A percentile compares a stretch with the other conserved stretches of the same genome.
Evolutionary conservation across 2,797 vertebrate species (phyloP).

Genomic region (Knipowitschia caucasica): DNA sequence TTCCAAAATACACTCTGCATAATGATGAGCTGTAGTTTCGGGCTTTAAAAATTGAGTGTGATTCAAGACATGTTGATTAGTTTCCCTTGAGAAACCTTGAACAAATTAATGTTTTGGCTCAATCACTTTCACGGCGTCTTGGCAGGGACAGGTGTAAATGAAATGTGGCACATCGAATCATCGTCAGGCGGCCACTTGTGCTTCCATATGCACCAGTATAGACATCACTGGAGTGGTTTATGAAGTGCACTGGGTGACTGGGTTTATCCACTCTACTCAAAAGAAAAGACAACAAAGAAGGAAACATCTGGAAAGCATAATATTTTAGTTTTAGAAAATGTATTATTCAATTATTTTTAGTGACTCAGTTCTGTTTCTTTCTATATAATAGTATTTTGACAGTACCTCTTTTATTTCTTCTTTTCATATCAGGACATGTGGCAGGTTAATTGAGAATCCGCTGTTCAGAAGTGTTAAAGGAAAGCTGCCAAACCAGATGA

Average conservation of each 20-base stretch:
- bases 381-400: too few species aligned
- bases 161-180: conserved; percentile 60
- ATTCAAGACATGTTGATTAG: conserved; percentile 40
- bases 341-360: too few species aligned
- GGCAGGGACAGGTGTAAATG: conserved; percentile 60
- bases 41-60: conserved; percentile 5
- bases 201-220: conserved; percentile 7
- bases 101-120: conserved; percentile 52
- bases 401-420: too few species aligned
- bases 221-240: conserved; percentile 16
- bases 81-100: conserved; percentile 43
- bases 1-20: conserved; percentile 13
- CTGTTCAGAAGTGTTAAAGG: conserved; percentile 2
- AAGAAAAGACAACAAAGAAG: background rate
- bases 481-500: conserved; percentile 15
- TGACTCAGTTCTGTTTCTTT: too few species aligned
- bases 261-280: conserved; percentile 7
- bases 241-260: conserved; percentile 13
- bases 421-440: conserved; percentile 7
- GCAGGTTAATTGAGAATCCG: conserved; percentile 5
- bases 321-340: too few species aligned
- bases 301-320: too few species aligned
- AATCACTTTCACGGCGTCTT: conserved; percentile 58
- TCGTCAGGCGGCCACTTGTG: conserved; percentile 35
- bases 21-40: conserved; percentile 11